Base-by-base conservation (phyloP, 1,140 invertebrate species). In the Aphis gossypii region DNA sequence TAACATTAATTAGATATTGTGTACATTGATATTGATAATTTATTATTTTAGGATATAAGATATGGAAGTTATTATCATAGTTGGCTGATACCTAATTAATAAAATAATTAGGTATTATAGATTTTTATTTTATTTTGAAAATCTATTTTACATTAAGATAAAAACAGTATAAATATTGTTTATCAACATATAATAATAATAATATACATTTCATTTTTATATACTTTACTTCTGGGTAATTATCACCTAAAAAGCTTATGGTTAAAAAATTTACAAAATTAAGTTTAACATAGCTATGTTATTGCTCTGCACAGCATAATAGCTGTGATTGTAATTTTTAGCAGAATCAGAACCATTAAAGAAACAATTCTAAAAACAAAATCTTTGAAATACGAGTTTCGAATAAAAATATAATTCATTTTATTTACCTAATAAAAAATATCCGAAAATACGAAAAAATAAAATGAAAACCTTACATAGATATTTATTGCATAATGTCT, bases 241-340 rank as follows among this genome's bases (percentile, higher is more conserved):
- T 56, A 25, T 25, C 1, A 56, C 0, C 0, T 2, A 30, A 30
- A 68, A 14, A 68, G 5, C 9, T 0, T 14, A n/a, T 11, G 4
- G 4, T 76, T n/a, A 76, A 76, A 35, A 35, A 76, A 20, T 30
- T 9, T 0, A 14, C 9, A 60, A 30, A 60, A 60, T 30, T 30
- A 11, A 60, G 30, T 60, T 60, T 60, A 30, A 60, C 30, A 60
- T 14, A 30, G 11, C 56, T 2, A 4, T 30, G 9, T n/a, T n/a
- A n/a, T n/a, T n/a, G n/a, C n/a, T n/a, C n/a, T n/a, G n/a, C n/a
- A n/a, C n/a, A n/a, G n/a, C n/a, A n/a, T n/a, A n/a, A n/a, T n/a
- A n/a, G 11, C 56, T 2, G 11, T 30, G 9, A 8, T 60, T 60
- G 56, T 25, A 7, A 8, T 2, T 60, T 6, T 9, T 60, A 30